These are phyloP conservation scores for Dunckerocampus dactyliophorus DNA, from an alignment of 2,113 vertebrate genomes.

Conservation along the genomic window DNA sequence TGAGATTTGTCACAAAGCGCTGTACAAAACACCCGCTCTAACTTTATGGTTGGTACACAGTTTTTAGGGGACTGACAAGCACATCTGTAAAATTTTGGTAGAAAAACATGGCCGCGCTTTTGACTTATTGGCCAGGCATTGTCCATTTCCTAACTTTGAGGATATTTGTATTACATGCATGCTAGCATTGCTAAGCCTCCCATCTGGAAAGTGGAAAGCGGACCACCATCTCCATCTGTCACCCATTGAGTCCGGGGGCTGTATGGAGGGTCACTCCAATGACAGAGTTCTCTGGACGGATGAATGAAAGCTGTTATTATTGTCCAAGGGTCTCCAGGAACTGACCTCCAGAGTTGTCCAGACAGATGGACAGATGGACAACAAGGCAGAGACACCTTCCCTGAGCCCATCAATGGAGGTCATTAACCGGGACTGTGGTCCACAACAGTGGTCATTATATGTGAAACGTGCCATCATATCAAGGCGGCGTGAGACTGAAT, in stretches of 20 bases:
- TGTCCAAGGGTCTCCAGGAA: conserved; percentile 27
- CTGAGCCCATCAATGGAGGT: conserved; percentile 39
- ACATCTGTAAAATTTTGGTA: too few relatives aligned
- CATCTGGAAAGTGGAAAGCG: conserved; percentile 12
- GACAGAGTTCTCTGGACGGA: conserved; percentile 5
- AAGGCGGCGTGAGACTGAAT: conserved; percentile 55
- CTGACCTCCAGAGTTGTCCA: conserved; percentile 36
- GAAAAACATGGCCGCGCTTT: too few relatives aligned
- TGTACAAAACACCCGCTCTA: too few relatives aligned
- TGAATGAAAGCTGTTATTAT: conserved; percentile 33
- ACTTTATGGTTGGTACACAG: too few relatives aligned
- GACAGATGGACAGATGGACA: conserved; percentile 41
- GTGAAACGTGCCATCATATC: conserved; percentile 48
- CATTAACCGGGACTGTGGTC: conserved; percentile 57
- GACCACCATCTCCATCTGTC: conserved; percentile 50
- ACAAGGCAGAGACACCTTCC: conserved; percentile 27
- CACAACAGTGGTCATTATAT: conserved; percentile 51
- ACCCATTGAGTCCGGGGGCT: conserved; percentile 34
- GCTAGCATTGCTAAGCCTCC: background rate
- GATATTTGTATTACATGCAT: too few relatives aligned
- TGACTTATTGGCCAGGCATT: too few relatives aligned
- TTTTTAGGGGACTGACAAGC: too few relatives aligned
- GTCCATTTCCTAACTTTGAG: too few relatives aligned
- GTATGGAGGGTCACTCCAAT: conserved; percentile 40
- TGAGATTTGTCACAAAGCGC: too few relatives aligned